Conservation (phyloP, 35 echinoderm and acorn worm genomes). For the Eucidaris tribuloides region DNA sequence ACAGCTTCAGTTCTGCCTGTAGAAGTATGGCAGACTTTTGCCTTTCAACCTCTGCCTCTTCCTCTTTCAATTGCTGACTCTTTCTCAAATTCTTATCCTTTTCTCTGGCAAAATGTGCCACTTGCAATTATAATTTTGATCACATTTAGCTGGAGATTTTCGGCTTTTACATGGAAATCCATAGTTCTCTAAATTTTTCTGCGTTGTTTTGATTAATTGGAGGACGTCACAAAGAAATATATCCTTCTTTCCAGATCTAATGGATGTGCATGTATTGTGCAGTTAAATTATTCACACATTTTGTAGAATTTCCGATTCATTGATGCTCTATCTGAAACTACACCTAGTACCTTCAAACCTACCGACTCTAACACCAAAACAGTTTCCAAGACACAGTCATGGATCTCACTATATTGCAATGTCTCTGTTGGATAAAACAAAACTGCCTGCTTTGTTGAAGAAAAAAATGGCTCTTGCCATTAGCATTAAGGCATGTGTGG, state of each 20-base stretch:
- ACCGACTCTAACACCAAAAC: not conserved
- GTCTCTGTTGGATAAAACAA: slow-evolving; percentile 4
- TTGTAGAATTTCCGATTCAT: slow-evolving; percentile 52
- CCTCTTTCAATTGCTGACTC: too few relatives aligned
- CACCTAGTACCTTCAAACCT: slow-evolving; percentile 21
- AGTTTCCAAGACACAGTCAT: slow-evolving; percentile 3
- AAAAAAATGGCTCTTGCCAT: slow-evolving; percentile 55
- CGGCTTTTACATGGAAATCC: slow-evolving; percentile 40
- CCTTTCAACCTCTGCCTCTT: too few relatives aligned
- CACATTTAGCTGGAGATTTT: slow-evolving; percentile 39
- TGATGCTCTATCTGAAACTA: slow-evolving; percentile 49
- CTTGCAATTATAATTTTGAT: not conserved
- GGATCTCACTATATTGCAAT: slow-evolving; percentile 10
- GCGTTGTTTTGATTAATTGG: slow-evolving; percentile 55
- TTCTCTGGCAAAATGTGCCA: not conserved
- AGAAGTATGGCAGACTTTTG: too few relatives aligned
- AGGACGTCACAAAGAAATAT: slow-evolving; percentile 66
- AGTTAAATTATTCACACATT: not conserved
- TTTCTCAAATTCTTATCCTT: too few relatives aligned
- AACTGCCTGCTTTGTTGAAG: not conserved
- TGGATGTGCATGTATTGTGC: not conserved
- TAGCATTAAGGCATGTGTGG: slow-evolving; percentile 30
- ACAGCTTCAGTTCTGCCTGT: too few relatives aligned
- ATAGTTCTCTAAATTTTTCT: slow-evolving; percentile 58
- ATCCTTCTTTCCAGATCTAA: not conserved